Evolutionary conservation across 2,113 vertebrate species (phyloP), one percentile per base, ranked within the genome.

Genomic region (Calidris pygmaea): DNA sequence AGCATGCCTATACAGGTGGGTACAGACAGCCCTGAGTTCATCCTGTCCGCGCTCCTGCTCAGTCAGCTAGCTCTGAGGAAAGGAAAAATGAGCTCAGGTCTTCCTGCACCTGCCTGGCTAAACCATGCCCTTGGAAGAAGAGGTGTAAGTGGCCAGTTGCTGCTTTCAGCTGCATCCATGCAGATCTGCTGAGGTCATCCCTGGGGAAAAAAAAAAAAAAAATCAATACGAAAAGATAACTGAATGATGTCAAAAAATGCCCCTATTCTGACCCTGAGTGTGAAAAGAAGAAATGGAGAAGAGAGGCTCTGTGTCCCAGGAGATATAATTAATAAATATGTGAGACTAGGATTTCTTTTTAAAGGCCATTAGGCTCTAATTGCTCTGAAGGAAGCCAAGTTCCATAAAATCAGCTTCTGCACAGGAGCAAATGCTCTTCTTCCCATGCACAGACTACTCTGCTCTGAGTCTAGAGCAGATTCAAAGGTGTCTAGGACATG

Each of bases 291-390:
- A 87, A 93, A 87, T 27, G 21, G 21, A 87, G 52, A 92, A 74
- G n/a, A 94, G 23, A 67, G 56, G 3, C 93, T 2, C 41, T 68
- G 20, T 62, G n/a, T 85, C 89, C 79, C 74, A 47, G 7, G 18
- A 89, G 80, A 45, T 22, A 72, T 5, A 79, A 27, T 32, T 95
- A 89, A 95, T 87, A 94, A 93, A 93, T 87, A 89, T n/a, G 24
- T 74, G 43, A 96, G 86, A 84, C 53, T 45, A 66, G 2, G 12
- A 47, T 71, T 94, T 84, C 43, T 94, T 93, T 93, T 78, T 50
- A 39, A 87, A 85, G 70, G 47, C 91, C 96, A 96, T 96, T 96
- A 93, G n/a, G 32, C 41, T 82, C 53, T 95, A 95, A 96, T 94
- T 91, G 70, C 53, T 87, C 45, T 93, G 67, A 82, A 91, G 79